Conservation (phyloP, 2,113 vertebrate genomes). For the Ranitomeya imitator region DNA sequence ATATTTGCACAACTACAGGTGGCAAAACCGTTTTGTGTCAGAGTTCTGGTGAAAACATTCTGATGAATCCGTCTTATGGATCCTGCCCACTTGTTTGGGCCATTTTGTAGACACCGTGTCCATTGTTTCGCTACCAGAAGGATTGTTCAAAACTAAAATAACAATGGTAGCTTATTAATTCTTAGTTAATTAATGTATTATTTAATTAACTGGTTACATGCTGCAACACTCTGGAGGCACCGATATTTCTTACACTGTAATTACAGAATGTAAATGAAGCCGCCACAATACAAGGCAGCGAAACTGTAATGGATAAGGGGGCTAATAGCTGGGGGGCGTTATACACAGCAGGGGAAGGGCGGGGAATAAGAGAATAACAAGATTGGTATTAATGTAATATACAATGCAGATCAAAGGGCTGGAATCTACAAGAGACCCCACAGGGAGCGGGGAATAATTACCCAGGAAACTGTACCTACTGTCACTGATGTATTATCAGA, state of each 20-base stretch:
- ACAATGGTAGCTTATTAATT: not conserved
- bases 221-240: not conserved
- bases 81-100: not conserved
- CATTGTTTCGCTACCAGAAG: not conserved
- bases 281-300: not conserved
- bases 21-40: too few relatives aligned
- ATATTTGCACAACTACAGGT: too few relatives aligned
- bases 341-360: constrained; percentile 32
- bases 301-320: not conserved
- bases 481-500: constrained; percentile 12
- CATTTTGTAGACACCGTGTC: not conserved
- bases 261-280: not conserved
- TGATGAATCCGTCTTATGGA: not conserved
- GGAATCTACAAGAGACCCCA: constrained; percentile 23
- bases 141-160: not conserved
- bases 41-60: too few relatives aligned
- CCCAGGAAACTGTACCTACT: constrained; percentile 14
- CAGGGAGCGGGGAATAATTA: constrained; percentile 27
- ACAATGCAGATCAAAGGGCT: constrained; percentile 37
- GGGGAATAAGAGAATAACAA: constrained; percentile 34
- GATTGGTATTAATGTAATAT: constrained; percentile 29
- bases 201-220: not conserved
- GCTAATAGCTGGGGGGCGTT: not conserved
- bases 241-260: not conserved
- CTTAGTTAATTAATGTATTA: not conserved